Evolutionary conservation across 2,113 vertebrate species (phyloP).

Genomic region (Leptobrachium ailaonicum): DNA sequence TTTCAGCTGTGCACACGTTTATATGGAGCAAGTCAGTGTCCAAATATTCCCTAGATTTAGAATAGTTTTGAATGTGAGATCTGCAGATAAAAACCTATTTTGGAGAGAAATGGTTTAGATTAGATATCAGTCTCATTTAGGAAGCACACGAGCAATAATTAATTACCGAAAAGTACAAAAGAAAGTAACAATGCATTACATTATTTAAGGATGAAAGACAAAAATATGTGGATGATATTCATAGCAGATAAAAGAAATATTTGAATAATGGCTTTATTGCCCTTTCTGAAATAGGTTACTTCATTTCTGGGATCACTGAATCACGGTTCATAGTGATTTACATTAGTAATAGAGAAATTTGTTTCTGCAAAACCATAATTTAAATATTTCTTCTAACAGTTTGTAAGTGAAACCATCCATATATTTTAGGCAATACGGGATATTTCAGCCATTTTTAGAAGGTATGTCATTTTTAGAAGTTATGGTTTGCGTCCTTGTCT

Average conservation of each 20-base stretch:
- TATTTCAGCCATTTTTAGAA: too few species aligned
- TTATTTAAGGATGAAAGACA: not conserved
- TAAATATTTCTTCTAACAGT: too few species aligned
- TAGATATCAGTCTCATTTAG: not conserved
- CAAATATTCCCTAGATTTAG: slow-evolving; percentile 55
- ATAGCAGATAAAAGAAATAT: not conserved
- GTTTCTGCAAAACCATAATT: too few species aligned
- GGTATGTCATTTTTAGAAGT: too few species aligned
- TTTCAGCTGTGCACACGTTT: not conserved
- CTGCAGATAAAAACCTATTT: slow-evolving; percentile 51
- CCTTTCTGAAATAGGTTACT: not conserved
- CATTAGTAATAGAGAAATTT: not conserved
- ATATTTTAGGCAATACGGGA: too few species aligned
- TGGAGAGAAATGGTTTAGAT: not conserved
- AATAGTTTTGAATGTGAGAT: slow-evolving; percentile 66
- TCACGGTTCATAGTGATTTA: not conserved
- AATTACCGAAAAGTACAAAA: not conserved
- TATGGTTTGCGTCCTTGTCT: too few species aligned
- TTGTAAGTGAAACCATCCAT: too few species aligned
- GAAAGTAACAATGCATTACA: not conserved
- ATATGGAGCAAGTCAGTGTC: slow-evolving; percentile 53
- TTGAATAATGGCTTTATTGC: not conserved
- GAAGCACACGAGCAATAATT: not conserved
- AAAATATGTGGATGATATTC: not conserved
- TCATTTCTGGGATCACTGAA: not conserved